Base-by-base conservation (phyloP, 1,140 invertebrate species). In the Forficula auricularia region DNA sequence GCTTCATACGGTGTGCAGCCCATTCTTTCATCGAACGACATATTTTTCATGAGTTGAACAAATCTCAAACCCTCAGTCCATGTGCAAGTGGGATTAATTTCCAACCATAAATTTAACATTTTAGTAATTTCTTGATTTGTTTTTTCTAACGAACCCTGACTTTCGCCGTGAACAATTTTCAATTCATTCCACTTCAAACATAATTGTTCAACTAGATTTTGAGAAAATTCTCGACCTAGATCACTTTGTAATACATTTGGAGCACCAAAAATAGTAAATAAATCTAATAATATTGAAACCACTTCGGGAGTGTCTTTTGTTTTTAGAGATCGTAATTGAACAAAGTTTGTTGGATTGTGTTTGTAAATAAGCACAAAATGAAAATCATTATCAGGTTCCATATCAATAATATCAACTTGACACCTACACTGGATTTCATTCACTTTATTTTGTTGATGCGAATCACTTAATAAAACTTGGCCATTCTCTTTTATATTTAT, bases 311-410 rank as follows among this genome's bases (percentile, higher is more conserved):
- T 52, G 20, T 44, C 40, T 52, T 57, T 58, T 19, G 48, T 37
- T 47, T 38, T 51, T 0, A 58, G 39, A 4, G 50, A 31, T 30
- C 47, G 41, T 9, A 57, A 39, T 18, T 46, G 13, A 15, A 49
- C 33, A 44, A 52, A 57, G 48, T 58, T 58, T 13, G 59, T 65
- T 13, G 52, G 40, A 37, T 58, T 52, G 46, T 64, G 57, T 50
- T 64, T 54, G 6, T 65, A 64, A 33, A 63, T 48, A 6, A 66
- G 48, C 14, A 67, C 51, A 39, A 52, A 55, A 31, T 54, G 53
- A 42, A 33, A 50, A 12, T 51, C 35, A 16, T 40, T 48, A 40
- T 52, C 50, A 27, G 44, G 43, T 19, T 47, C 46, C 1, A 39
- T 41, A 44, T 49, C 46, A 6, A 49, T 49, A 10, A 49, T 35